Conservation (phyloP, 1,140 invertebrate genomes). For the Leptopilina boulardi region DNA sequence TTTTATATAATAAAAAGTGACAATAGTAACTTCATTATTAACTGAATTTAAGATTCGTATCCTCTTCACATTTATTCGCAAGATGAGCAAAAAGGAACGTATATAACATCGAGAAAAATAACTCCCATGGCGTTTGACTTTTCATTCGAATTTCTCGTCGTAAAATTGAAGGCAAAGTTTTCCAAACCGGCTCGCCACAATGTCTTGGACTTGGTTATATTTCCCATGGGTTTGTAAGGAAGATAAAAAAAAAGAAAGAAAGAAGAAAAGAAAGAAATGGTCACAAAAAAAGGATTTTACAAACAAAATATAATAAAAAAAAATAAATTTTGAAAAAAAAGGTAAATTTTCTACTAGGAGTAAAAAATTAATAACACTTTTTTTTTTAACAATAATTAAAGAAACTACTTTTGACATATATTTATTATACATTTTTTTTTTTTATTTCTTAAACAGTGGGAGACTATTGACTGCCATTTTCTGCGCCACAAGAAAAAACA, state of each 20-base stretch:
- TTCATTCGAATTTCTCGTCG: conserved; percentile 65
- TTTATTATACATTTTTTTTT: conserved; percentile 32
- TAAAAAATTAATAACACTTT: conserved; percentile 20
- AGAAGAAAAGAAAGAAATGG: conserved; percentile 48
- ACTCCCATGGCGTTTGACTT: conserved; percentile 69
- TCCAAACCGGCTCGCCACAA: conserved; percentile 57
- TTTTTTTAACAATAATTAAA: neutral
- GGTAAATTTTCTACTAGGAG: conserved; percentile 55
- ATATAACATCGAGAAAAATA: conserved; percentile 61
- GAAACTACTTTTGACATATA: conserved; percentile 26
- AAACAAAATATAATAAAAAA: conserved; percentile 54
- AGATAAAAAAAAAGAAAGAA: conserved; percentile 51
- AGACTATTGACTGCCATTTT: conserved; percentile 33
- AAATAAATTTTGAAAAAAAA: conserved; percentile 52
- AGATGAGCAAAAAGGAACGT: conserved; percentile 28
- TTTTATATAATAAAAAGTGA: too few relatives aligned
- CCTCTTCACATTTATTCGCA: neutral
- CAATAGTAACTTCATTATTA: conserved; percentile 18
- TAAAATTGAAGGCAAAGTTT: conserved; percentile 69
- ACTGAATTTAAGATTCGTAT: neutral
- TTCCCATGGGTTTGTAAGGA: conserved; percentile 65
- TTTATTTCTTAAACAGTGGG: conserved; percentile 22
- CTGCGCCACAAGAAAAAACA: conserved; percentile 29
- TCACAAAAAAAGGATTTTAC: conserved; percentile 41
- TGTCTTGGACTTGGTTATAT: conserved; percentile 68